A percentile compares a stretch with the other conserved stretches of the same genome.
These are phyloP conservation scores for Caenorhabditis macrosperma DNA, from an alignment of 2,888 invertebrate species.

Conservation along the genomic window DNA sequence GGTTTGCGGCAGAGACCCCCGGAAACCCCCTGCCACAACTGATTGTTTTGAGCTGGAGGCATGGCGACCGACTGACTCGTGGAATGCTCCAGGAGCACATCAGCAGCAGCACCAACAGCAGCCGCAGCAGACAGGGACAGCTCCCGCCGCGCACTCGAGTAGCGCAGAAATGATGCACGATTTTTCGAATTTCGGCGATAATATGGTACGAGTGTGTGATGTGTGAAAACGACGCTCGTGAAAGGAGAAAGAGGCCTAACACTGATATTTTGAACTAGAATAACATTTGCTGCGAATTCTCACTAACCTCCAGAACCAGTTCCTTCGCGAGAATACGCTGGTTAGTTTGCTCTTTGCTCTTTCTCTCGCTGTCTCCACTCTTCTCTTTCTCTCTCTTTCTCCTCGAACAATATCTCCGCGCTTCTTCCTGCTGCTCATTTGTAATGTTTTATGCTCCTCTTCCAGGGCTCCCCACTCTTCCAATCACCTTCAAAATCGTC, in stretches of 20 bases:
- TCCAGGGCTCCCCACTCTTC: slow-evolving; percentile 44
- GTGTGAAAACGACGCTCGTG: too few species aligned
- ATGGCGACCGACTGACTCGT: slow-evolving; percentile 48
- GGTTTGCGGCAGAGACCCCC: slow-evolving; percentile 56
- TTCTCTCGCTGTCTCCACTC: too few species aligned
- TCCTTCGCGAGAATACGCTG: background rate
- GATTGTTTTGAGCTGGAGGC: slow-evolving; percentile 54
- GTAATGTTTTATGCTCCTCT: background rate
- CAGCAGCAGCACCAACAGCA: too few species aligned
- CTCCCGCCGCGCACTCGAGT: slow-evolving; percentile 15
- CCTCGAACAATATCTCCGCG: background rate
- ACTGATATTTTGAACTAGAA: too few species aligned
- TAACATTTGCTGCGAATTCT: too few species aligned
- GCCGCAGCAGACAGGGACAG: background rate
- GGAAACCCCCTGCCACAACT: slow-evolving; percentile 25
- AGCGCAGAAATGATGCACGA: slow-evolving; percentile 35
- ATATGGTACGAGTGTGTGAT: slow-evolving; percentile 35
- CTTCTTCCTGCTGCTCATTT: background rate
- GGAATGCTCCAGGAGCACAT: slow-evolving; percentile 17
- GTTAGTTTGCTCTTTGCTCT: background rate
- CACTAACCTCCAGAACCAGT: background rate
- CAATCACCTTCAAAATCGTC: slow-evolving; percentile 35
- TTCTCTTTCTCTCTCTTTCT: background rate
- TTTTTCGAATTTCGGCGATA: slow-evolving; percentile 51
- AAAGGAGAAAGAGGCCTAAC: too few species aligned